A percentile compares a stretch with the other conserved stretches of the same genome.
phyloP scores from a whole-genome alignment of 2,888 invertebrate species.

The Erebia ligea region DNA sequence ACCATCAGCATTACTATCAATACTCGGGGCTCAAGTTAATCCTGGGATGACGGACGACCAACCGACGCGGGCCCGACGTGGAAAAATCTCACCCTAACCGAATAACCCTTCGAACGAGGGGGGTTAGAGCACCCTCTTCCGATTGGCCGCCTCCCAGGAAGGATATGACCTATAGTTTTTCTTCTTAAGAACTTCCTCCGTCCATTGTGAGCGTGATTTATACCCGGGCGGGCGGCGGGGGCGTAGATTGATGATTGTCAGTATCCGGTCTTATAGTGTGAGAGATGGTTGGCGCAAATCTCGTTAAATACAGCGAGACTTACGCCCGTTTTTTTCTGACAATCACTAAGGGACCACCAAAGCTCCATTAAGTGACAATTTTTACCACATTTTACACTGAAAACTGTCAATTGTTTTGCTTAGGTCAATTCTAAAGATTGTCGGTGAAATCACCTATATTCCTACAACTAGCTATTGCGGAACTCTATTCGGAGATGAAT shows the following conservation, averaged over 20 bases:
- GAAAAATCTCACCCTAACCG: slow-evolving; percentile 65
- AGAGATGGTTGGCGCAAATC: slow-evolving; percentile 8
- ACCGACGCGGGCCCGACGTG: slow-evolving; percentile 50
- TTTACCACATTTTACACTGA: too few relatives aligned
- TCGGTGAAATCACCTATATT: too few relatives aligned
- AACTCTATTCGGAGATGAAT: too few relatives aligned
- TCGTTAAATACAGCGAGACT: not conserved
- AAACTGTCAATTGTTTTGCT: too few relatives aligned
- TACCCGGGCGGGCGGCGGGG: slow-evolving; percentile 57
- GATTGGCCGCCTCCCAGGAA: slow-evolving; percentile 81
- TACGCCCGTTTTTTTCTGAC: too few relatives aligned
- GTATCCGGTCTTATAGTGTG: slow-evolving; percentile 58
- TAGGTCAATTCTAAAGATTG: too few relatives aligned
- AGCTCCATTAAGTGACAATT: too few relatives aligned
- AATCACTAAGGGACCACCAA: too few relatives aligned
- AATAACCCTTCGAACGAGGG: slow-evolving; percentile 61
- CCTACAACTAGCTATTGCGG: too few relatives aligned
- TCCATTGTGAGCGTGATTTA: slow-evolving; percentile 82
- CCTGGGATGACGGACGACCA: slow-evolving; percentile 60
- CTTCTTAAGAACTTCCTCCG: slow-evolving; percentile 83
- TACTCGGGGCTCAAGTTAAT: slow-evolving; percentile 58
- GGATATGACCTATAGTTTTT: slow-evolving; percentile 84
- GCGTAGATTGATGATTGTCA: slow-evolving; percentile 77
- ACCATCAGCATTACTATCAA: slow-evolving; percentile 53
- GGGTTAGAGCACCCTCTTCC: slow-evolving; percentile 61